phyloP scores from a whole-genome alignment of 1,140 invertebrate genomes.

The Brachionus manjavacas region DNA sequence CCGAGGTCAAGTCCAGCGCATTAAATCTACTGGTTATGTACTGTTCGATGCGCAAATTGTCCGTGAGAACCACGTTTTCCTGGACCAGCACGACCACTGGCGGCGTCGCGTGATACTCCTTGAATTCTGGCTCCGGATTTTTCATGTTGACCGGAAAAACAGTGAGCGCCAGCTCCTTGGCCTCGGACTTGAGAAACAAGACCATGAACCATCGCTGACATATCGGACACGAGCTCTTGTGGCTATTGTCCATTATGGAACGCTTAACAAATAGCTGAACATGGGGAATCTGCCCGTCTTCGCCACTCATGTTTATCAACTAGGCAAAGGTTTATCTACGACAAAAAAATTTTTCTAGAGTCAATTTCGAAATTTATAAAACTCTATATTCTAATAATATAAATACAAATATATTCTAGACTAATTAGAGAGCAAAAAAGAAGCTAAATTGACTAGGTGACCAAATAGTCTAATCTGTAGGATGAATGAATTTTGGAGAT shows the following conservation, averaged over 20 bases:
- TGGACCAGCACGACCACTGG: constrained; percentile 40
- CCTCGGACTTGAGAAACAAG: constrained; percentile 40
- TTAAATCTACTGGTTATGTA: constrained; percentile 27
- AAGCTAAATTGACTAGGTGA: constrained; percentile 18
- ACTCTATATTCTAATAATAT: neutral
- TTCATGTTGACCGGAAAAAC: constrained; percentile 43
- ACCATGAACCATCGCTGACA: constrained; percentile 43
- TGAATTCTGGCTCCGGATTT: constrained; percentile 41
- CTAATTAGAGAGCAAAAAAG: neutral
- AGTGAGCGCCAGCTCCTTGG: constrained; percentile 29
- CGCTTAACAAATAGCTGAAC: constrained; percentile 40
- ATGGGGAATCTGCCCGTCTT: constrained; percentile 30
- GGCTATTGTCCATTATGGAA: constrained; percentile 40
- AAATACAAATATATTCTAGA: constrained; percentile 10
- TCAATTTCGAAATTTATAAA: neutral
- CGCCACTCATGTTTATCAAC: constrained; percentile 37
- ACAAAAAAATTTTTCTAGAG: neutral
- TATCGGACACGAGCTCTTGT: constrained; percentile 34
- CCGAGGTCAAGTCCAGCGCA: neutral
- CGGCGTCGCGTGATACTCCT: constrained; percentile 34
- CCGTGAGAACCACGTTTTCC: constrained; percentile 42
- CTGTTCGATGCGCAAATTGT: constrained; percentile 39
- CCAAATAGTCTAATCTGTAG: constrained; percentile 21
- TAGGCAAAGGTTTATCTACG: neutral
- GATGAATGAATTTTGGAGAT: neutral